These are phyloP conservation scores for Antrozous pallidus DNA, from an alignment of 2,797 vertebrate species.

Conservation along the genomic window DNA sequence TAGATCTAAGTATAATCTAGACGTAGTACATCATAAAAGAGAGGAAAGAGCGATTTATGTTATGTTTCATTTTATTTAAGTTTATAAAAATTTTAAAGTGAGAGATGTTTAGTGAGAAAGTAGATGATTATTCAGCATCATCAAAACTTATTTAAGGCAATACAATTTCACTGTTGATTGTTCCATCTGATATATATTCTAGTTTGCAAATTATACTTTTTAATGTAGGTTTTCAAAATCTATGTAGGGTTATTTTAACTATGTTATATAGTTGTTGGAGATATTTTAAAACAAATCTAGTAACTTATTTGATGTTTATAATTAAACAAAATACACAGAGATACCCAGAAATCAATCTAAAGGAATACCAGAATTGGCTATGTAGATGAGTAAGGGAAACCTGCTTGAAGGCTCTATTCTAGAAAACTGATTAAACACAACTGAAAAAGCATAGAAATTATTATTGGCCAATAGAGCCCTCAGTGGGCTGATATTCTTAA, in stretches of 20 bases:
- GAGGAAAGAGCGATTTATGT: neutral
- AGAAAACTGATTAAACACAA: neutral
- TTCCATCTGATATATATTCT: neutral
- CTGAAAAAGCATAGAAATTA: neutral
- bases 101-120: neutral
- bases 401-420: neutral
- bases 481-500: neutral
- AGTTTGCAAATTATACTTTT: neutral
- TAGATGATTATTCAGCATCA: neutral
- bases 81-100: neutral
- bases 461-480: neutral
- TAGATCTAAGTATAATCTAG: neutral
- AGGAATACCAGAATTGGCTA: neutral
- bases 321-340: neutral
- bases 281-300: neutral
- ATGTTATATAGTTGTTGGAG: neutral
- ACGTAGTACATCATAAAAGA: neutral
- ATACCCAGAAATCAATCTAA: neutral
- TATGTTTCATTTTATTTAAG: neutral
- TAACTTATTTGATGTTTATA: neutral
- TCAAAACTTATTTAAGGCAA: neutral
- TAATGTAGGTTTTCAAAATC: neutral
- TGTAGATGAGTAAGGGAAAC: neutral
- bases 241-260: neutral
- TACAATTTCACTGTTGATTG: neutral